A percentile compares a stretch with the other conserved stretches of the same genome.
Evolutionary conservation across 2,888 invertebrate genomes (phyloP).

Genomic region (Bellardia bayeri): DNA sequence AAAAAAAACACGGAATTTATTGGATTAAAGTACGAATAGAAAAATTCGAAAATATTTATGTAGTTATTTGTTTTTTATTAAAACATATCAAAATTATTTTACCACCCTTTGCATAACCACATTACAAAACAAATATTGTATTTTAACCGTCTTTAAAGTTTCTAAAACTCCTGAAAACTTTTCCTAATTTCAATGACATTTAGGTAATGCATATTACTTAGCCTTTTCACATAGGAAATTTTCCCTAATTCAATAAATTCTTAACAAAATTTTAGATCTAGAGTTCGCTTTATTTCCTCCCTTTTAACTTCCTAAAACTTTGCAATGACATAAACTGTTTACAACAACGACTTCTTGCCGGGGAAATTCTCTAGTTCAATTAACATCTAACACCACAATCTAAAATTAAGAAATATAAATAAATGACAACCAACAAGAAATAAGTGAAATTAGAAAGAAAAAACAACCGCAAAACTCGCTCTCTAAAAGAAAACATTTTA

Average conservation of each 20-base stretch:
- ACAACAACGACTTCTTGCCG: background rate
- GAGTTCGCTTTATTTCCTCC: background rate
- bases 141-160: too few species aligned
- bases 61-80: too few species aligned
- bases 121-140: too few species aligned
- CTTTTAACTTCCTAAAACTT: background rate
- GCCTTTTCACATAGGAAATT: background rate
- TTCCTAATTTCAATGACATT: background rate
- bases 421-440: slow-evolving; percentile 15
- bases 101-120: too few species aligned
- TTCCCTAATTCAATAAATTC: background rate
- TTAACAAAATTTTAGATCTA: background rate
- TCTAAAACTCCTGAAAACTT: too few species aligned
- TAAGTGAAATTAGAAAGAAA: background rate
- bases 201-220: background rate
- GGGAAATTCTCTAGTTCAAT: slow-evolving; percentile 54
- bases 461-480: background rate
- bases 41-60: too few species aligned
- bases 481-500: slow-evolving; percentile 6
- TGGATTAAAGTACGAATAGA: too few species aligned
- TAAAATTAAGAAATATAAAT: slow-evolving; percentile 57
- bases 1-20: too few species aligned
- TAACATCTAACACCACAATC: slow-evolving; percentile 52
- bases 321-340: slow-evolving; percentile 5
- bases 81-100: too few species aligned